Conservation (phyloP, 2,888 invertebrate genomes). For the Hyposoter didymator region DNA sequence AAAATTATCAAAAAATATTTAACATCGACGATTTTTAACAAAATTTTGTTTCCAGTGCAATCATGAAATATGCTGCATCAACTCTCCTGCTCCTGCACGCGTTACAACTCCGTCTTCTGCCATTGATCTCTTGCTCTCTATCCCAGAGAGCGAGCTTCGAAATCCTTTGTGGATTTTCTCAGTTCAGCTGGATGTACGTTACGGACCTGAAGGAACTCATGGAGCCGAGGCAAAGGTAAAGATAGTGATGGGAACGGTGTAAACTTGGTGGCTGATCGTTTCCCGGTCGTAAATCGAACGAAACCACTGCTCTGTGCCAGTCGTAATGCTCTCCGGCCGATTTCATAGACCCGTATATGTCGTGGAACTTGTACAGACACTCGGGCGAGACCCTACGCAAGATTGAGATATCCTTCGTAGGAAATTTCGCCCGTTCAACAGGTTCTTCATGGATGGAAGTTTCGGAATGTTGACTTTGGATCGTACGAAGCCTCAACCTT, state of each 20-base stretch:
- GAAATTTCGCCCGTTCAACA: slow-evolving; percentile 20
- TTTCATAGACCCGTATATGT: slow-evolving; percentile 28
- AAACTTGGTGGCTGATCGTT: slow-evolving; percentile 63
- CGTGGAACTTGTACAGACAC: neutral
- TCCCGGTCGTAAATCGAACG: slow-evolving; percentile 67
- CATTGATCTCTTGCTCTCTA: neutral
- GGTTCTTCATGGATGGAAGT: slow-evolving; percentile 4
- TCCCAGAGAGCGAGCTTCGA: neutral
- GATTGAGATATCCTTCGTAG: slow-evolving; percentile 16
- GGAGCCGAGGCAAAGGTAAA: slow-evolving; percentile 31
- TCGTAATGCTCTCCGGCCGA: slow-evolving; percentile 18
- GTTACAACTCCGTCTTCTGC: neutral
- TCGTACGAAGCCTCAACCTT: neutral
- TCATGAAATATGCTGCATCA: neutral
- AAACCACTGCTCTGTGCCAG: slow-evolving; percentile 52
- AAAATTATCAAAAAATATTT: no score
- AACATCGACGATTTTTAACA: no score
- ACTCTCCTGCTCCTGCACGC: neutral
- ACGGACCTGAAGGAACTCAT: neutral
- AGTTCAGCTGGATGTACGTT: neutral
- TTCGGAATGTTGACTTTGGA: neutral
- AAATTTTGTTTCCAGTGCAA: no score
- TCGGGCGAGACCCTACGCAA: neutral
- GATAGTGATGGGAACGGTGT: slow-evolving; percentile 50
- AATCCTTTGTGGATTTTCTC: neutral